Evolutionary conservation across 2,113 vertebrate genomes (phyloP).

Genomic region (Pelodiscus sinensis): DNA sequence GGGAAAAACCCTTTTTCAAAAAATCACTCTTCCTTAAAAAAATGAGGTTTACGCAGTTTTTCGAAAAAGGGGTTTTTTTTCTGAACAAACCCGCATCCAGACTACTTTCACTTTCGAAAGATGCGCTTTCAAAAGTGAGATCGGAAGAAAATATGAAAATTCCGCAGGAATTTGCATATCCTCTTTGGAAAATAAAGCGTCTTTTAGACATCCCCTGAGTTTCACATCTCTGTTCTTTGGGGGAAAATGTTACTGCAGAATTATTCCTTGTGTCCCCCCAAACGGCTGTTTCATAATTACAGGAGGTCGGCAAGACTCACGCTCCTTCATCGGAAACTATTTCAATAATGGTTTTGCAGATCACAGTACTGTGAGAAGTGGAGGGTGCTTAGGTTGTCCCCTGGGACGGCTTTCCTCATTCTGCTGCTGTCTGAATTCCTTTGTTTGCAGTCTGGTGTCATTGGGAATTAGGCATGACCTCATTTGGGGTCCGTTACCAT

Average conservation of each 20-base stretch:
- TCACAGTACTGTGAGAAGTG: background rate
- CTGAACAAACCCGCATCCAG: too few relatives aligned
- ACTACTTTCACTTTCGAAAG: too few relatives aligned
- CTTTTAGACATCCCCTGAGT: too few relatives aligned
- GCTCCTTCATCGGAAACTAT: background rate
- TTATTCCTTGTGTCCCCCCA: background rate
- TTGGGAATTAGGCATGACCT: constrained; percentile 3
- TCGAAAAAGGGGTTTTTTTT: too few relatives aligned
- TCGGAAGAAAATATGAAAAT: too few relatives aligned
- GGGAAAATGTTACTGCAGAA: background rate
- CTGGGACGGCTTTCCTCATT: background rate
- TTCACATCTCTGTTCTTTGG: background rate
- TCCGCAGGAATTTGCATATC: too few relatives aligned
- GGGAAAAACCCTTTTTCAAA: too few relatives aligned
- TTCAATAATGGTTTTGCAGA: background rate
- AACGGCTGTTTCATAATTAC: background rate
- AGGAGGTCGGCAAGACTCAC: background rate
- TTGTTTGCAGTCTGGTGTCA: constrained; percentile 1
- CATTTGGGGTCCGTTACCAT: background rate
- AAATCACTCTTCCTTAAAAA: too few relatives aligned
- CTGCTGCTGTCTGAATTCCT: background rate
- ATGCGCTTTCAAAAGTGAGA: too few relatives aligned
- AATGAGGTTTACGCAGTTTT: too few relatives aligned
- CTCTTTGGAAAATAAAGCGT: background rate
- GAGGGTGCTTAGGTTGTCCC: background rate